These are phyloP conservation scores for Cryptocheilus praepositus DNA, from an alignment of 2,888 invertebrate genomes.

Conservation along the genomic window DNA sequence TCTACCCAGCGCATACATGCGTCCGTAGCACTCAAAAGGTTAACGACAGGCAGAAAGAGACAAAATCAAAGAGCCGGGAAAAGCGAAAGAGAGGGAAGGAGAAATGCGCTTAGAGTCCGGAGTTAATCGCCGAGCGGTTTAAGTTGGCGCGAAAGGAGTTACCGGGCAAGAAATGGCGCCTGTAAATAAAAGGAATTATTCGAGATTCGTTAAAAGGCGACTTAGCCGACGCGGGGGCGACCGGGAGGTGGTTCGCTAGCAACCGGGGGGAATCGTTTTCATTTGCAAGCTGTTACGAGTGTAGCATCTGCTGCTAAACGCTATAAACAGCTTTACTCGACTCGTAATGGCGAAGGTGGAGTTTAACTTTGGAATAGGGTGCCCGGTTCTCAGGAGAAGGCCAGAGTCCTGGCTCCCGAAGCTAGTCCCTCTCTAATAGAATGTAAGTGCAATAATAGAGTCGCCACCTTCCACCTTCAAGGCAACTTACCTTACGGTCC, in stretches of 20 bases:
- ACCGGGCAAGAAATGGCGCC: slow-evolving; percentile 9
- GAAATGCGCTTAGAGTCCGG: no score
- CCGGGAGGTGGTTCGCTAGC: slow-evolving; percentile 3
- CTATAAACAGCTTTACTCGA: slow-evolving; percentile 66
- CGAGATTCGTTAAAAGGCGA: slow-evolving; percentile 32
- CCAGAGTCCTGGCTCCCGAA: slow-evolving; percentile 20
- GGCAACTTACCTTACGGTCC: no score
- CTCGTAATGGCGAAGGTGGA: slow-evolving; percentile 61
- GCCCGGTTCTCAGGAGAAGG: slow-evolving; percentile 21
- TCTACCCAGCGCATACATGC: no score
- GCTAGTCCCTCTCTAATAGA: slow-evolving; percentile 53
- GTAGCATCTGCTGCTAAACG: slow-evolving; percentile 68
- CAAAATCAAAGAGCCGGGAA: no score
- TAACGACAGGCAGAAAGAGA: no score
- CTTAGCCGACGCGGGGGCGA: not conserved
- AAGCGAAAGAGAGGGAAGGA: no score
- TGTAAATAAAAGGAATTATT: slow-evolving; percentile 27
- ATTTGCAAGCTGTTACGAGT: slow-evolving; percentile 69
- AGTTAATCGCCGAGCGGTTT: slow-evolving; percentile 1
- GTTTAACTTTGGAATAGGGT: slow-evolving; percentile 63
- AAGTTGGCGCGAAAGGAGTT: not conserved
- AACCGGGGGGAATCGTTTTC: slow-evolving; percentile 55
- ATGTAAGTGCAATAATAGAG: slow-evolving; percentile 65
- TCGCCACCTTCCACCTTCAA: slow-evolving; percentile 43
- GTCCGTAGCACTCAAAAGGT: no score